A percentile compares a stretch with the other conserved stretches of the same genome.
These are phyloP conservation scores for Chorisops tibialis DNA, from an alignment of 2,888 invertebrate species.

Conservation along the genomic window DNA sequence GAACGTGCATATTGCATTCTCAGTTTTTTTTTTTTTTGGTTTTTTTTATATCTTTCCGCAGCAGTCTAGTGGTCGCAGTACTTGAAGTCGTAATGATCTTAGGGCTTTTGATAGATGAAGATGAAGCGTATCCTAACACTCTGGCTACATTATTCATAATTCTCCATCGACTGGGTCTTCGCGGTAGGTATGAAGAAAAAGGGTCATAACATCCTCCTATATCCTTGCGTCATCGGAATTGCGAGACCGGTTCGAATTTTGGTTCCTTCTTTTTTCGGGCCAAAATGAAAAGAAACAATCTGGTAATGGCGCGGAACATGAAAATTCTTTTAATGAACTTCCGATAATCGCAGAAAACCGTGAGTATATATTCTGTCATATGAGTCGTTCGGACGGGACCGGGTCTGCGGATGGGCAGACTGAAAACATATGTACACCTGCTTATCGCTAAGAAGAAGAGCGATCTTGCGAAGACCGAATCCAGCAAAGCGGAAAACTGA, in stretches of 20 bases:
- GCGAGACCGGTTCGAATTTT: background rate
- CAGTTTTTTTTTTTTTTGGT: too few species aligned
- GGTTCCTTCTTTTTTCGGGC: background rate
- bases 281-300: constrained; percentile 9
- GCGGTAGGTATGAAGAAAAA: background rate
- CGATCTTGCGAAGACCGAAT: background rate
- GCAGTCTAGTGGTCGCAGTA: too few species aligned
- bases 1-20: too few species aligned
- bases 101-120: background rate
- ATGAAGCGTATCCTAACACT: background rate
- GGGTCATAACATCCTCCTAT: background rate
- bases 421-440: constrained; percentile 8
- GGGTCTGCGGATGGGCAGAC: background rate
- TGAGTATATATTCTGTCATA: background rate
- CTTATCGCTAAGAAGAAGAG: constrained; percentile 2
- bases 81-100: too few species aligned
- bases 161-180: background rate
- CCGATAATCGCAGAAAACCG: constrained; percentile 23
- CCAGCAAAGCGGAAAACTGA: background rate
- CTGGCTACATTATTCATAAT: background rate
- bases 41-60: too few species aligned
- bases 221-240: background rate
- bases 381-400: background rate
- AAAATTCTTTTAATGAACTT: constrained; percentile 31
- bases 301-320: constrained; percentile 27